phyloP scores from a whole-genome alignment of 2,113 vertebrate species.

The Aegypius monachus region DNA sequence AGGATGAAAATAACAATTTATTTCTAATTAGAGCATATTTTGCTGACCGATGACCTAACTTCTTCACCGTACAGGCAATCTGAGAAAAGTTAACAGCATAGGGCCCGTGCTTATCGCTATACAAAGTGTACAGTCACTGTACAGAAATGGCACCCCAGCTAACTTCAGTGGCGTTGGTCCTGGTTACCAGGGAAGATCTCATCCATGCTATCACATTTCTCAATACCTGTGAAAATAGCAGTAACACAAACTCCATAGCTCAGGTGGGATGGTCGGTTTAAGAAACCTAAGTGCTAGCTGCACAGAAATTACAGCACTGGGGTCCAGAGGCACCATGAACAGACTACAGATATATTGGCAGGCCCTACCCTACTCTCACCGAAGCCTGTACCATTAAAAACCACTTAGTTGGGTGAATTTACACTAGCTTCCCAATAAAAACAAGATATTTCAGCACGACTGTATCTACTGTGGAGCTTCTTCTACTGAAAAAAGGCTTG shows the following conservation, averaged over 20 bases:
- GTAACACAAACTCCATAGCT: not conserved
- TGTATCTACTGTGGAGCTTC: not conserved
- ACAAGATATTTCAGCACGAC: not conserved
- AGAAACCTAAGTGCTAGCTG: not conserved
- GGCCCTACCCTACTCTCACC: not conserved
- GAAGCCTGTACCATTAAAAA: not conserved
- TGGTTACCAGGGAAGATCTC: not conserved
- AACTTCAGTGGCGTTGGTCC: not conserved
- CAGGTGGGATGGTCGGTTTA: not conserved
- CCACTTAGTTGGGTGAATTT: not conserved
- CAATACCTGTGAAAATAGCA: not conserved
- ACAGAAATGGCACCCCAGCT: not conserved
- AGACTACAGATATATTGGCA: not conserved
- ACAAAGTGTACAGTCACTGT: not conserved
- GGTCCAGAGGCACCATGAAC: not conserved
- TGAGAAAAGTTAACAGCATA: rapidly evolving
- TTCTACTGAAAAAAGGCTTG: not conserved
- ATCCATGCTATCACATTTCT: not conserved
- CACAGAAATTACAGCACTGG: not conserved
- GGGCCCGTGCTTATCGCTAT: not conserved
- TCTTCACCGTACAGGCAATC: not conserved
- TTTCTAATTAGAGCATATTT: not conserved
- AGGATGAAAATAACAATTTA: not conserved
- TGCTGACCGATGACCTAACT: not conserved
- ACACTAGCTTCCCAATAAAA: not conserved